Evolutionary conservation across 2,888 invertebrate species (phyloP), one percentile per base, ranked within the genome.

Genomic region (Epinotia bilunana): DNA sequence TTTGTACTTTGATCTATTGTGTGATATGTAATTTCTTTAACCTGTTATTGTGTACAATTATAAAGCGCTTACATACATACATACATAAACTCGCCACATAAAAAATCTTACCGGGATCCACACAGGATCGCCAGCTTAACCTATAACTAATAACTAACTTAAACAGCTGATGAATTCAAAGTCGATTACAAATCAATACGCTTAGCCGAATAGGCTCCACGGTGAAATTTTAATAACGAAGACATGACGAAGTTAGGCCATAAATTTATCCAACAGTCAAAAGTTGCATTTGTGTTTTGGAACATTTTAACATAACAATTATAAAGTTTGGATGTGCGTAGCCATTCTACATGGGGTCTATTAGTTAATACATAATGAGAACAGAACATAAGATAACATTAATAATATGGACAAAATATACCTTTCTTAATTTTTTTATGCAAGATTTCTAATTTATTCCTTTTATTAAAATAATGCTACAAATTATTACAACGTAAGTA

Each of bases 231-330:
- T 58, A 57, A 68, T 68, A 68, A 68, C 20, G 43, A 57, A 9
- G 39, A 58, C 20, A 68, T 57, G 53, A 57, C 16, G 43, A 67
- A 67, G 84, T 88, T 89, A 73, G 20, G 74, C 82, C 80, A 87
- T 89, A 88, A 89, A 88, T 89, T 87, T 86, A 87, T 85, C 83
- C 82, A 80, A 73, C 43, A 67, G 79, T 72, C 67, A 72, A 63
- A 55, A 67, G 55, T 55, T 67, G 39, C 67, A 39, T 67, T 55
- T 55, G 18, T 67, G 55, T 67, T 55, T 55, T 12, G 18, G n/a
- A 55, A 55, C 63, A 63, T 63, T n/a, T 61, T 55, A 67, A 55
- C 67, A 67, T 67, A 55, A 67, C 65, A 67, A 67, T 67, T 67
- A 55, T 33, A 39, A 46, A 67, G 55, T 67, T 67, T 18, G 18